Conservation (phyloP, 2,888 invertebrate genomes). For the Cryptocephalus moraei region DNA sequence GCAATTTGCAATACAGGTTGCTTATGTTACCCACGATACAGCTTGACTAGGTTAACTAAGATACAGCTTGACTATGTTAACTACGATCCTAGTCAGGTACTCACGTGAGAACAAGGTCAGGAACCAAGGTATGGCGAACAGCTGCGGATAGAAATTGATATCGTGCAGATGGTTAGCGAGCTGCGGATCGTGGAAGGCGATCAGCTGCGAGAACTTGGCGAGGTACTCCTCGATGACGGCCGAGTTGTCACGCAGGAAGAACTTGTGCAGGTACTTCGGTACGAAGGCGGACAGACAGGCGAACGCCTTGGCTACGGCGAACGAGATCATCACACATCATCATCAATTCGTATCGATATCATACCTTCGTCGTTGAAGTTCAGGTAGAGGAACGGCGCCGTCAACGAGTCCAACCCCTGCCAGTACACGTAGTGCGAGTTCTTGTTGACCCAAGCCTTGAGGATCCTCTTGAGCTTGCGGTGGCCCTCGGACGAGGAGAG, state of each 20-base stretch:
- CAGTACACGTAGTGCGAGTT: constrained; percentile 97
- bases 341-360: not conserved
- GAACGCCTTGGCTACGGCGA: constrained; percentile 79
- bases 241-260: constrained; percentile 95
- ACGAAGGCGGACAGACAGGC: constrained; percentile 92
- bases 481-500: constrained; percentile 91
- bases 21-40: too few species aligned
- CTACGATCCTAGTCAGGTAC: too few species aligned
- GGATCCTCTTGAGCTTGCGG: constrained; percentile 75
- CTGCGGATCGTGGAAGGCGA: constrained; percentile 90
- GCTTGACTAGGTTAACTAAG: too few species aligned
- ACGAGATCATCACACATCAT: not conserved
- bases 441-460: constrained; percentile 94
- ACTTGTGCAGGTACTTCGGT: constrained; percentile 91
- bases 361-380: constrained; percentile 95
- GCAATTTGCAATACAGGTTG: too few species aligned
- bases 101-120: constrained; percentile 97
- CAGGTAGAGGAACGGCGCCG: constrained; percentile 92
- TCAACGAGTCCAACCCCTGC: constrained; percentile 97
- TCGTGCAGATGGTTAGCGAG: constrained; percentile 83
- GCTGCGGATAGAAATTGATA: constrained; percentile 92
- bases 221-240: constrained; percentile 95
- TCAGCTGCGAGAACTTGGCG: constrained; percentile 91
- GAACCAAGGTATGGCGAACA: constrained; percentile 99
- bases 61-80: too few species aligned